Conservation (phyloP, 2,113 vertebrate genomes). For the Egretta garzetta region DNA sequence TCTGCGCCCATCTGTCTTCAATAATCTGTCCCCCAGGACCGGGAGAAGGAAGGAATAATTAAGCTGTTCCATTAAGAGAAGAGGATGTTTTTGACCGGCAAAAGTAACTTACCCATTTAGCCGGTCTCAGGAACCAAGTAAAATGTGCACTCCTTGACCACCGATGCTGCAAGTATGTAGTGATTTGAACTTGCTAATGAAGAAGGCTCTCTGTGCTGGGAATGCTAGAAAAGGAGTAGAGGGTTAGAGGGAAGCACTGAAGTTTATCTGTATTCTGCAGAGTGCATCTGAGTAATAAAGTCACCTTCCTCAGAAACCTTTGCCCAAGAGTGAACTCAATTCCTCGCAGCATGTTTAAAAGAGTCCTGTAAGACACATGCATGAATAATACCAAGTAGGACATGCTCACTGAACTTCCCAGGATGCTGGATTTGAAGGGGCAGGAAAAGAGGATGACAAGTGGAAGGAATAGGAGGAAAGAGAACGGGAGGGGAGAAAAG, state of each 20-base stretch:
- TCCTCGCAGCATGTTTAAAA: conserved; percentile 39
- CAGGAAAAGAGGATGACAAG: conserved; percentile 5
- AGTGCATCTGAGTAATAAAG: conserved; percentile 40
- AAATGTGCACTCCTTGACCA: not conserved
- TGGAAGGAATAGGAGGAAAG: not conserved
- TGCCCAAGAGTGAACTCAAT: conserved; percentile 58
- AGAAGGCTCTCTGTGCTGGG: not conserved
- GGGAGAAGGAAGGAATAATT: conserved; percentile 30
- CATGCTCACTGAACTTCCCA: not conserved
- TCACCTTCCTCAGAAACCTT: conserved; percentile 65
- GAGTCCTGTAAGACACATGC: conserved; percentile 24
- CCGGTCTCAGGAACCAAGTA: not conserved
- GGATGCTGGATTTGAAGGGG: not conserved
- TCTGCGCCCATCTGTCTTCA: conserved; percentile 44
- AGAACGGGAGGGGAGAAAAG: not conserved
- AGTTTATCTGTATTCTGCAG: conserved; percentile 65
- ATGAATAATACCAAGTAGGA: conserved; percentile 36
- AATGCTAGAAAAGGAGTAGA: not conserved
- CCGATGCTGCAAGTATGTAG: not conserved
- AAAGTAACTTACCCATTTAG: not conserved
- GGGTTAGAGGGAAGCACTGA: not conserved
- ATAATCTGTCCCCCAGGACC: conserved; percentile 52
- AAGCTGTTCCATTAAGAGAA: conserved; percentile 42
- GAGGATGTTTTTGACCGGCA: not conserved
- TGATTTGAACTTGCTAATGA: conserved; percentile 24